phyloP scores from a whole-genome alignment of 2,113 vertebrate genomes.

The Pelodiscus sinensis region DNA sequence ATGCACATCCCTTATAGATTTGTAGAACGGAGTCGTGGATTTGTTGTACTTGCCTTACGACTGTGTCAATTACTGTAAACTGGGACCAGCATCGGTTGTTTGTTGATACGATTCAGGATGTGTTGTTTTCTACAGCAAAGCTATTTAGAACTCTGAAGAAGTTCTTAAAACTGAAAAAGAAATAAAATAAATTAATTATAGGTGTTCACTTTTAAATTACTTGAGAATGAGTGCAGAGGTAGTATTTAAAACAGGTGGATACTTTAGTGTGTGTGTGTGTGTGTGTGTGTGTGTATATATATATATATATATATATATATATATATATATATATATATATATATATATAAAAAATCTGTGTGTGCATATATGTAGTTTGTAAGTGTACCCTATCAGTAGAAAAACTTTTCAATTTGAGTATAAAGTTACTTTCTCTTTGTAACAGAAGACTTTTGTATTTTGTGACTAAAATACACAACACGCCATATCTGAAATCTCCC shows the following conservation, averaged over 20 bases:
- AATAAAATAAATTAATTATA: neutral
- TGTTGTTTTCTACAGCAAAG: neutral
- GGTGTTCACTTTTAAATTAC: neutral
- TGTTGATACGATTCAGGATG: neutral
- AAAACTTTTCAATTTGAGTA: neutral
- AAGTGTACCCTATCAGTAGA: neutral
- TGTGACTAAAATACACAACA: neutral
- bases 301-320: too few species aligned
- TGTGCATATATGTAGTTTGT: too few species aligned
- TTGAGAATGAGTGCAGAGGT: neutral
- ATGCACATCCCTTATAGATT: neutral
- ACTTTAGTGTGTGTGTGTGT: neutral
- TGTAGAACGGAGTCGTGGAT: neutral
- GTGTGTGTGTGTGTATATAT: neutral
- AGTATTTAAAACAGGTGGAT: neutral
- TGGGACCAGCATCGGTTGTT: neutral
- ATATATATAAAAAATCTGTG: accelerated
- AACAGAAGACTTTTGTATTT: neutral
- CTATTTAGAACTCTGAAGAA: neutral
- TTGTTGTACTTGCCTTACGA: neutral
- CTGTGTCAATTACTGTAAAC: neutral
- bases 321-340: accelerated
- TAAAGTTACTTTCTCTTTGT: neutral
- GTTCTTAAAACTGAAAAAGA: neutral
- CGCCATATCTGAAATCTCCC: neutral